These are phyloP conservation scores for Mormyrus proboscirostris DNA, from an alignment of 2,797 vertebrate genomes.

Conservation along the genomic window DNA sequence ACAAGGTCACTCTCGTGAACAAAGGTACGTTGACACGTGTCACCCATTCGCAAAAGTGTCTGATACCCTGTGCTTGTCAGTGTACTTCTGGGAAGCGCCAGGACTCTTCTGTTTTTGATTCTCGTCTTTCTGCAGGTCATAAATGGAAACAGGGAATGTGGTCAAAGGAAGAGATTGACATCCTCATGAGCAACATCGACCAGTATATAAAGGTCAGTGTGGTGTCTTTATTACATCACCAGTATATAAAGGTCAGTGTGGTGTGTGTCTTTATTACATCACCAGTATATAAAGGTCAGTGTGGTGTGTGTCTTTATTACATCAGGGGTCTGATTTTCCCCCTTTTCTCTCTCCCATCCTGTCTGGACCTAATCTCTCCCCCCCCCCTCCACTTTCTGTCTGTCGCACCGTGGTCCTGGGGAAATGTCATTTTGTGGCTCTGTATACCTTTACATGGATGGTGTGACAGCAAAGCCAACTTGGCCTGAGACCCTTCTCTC, in stretches of 20 bases:
- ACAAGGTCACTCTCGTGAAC: conserved; percentile 94
- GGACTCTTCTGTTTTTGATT: background rate
- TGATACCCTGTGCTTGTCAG: background rate
- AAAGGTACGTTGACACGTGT: conserved; percentile 68
- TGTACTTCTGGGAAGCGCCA: background rate
- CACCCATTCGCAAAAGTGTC: background rate
- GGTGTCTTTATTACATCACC: background rate
- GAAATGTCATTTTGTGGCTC: background rate
- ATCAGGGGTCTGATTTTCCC: background rate
- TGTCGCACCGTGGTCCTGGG: background rate
- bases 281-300: no score
- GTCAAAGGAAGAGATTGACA: conserved; percentile 97
- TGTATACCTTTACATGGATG: background rate
- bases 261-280: no score
- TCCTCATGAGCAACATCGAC: conserved; percentile 96
- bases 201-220: conserved; percentile 82
- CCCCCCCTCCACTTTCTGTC: background rate
- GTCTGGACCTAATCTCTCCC: background rate
- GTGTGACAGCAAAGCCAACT: background rate
- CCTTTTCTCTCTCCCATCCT: background rate
- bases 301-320: background rate
- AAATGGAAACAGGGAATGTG: conserved; percentile 99
- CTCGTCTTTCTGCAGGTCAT: conserved; percentile 70
- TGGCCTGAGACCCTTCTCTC: background rate
- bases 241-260: no score